These are phyloP conservation scores for Microplitis manilae DNA, from an alignment of 2,888 invertebrate genomes.

Conservation along the genomic window DNA sequence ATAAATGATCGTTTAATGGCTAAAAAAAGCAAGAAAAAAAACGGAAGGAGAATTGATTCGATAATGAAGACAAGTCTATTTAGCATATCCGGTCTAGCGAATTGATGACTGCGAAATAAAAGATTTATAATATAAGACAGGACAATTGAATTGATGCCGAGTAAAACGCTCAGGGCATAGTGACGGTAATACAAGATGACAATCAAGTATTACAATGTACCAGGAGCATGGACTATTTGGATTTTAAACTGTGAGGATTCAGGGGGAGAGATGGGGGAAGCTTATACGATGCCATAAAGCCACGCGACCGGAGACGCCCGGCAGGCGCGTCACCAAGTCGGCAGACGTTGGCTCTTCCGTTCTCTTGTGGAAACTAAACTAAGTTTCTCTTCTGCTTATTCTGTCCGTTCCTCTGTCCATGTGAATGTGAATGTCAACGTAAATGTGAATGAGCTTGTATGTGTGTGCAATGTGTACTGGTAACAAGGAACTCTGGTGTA, in stretches of 20 bases:
- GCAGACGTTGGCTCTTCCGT: constrained; percentile 61
- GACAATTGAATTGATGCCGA: background rate
- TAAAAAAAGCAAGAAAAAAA: constrained; percentile 17
- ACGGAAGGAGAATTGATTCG: constrained; percentile 1
- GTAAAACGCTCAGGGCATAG: no score
- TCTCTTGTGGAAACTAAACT: constrained; percentile 57
- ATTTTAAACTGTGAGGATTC: constrained; percentile 50
- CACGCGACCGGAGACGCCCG: constrained; percentile 70
- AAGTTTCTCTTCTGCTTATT: constrained; percentile 51
- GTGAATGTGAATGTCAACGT: background rate
- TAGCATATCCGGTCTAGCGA: background rate
- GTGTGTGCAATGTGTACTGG: no score
- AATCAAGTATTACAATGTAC: constrained; percentile 20
- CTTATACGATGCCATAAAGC: constrained; percentile 58
- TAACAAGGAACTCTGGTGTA: background rate
- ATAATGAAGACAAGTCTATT: constrained; percentile 9
- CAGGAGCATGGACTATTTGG: constrained; percentile 44
- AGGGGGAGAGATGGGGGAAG: constrained; percentile 29
- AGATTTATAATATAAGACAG: background rate
- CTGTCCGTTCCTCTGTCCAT: background rate
- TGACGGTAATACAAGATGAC: background rate
- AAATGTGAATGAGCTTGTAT: no score
- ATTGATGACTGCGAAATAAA: background rate
- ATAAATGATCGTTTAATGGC: background rate
- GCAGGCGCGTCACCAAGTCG: constrained; percentile 66